Evolutionary conservation across 2,888 invertebrate species (phyloP), one percentile per base, ranked within the genome.

Genomic region (Metellina segmentata): DNA sequence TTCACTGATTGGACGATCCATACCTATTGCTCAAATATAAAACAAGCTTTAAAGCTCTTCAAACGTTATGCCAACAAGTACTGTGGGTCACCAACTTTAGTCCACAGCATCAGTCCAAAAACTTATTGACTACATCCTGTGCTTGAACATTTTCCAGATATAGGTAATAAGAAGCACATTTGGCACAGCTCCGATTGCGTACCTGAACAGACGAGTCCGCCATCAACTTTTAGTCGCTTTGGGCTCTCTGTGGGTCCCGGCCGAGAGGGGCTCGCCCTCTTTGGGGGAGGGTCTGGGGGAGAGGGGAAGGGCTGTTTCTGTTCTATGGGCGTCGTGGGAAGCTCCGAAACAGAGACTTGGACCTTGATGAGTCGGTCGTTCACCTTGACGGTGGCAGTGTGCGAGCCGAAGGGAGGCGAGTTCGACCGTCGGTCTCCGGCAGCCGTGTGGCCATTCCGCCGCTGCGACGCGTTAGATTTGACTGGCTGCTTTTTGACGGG

Each of bases 261-360:
- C n/a, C 69, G 81, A 9, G 85, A 81, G 6, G 86, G 85, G 74
- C 75, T 83, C 19, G 78, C 20, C n/a, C 93, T 70, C 85, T 93
- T 93, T 19, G 93, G 89, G n/a, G 93, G 93, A 19, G 91, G 93
- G 34, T 93, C 93, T 16, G 89, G 91, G 6, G 91, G 91, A 9
- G 93, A 89, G 49, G 93, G 91, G 69, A 93, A 91, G 72, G 93
- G 89, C 74, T 89, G 89, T 52, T 91, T 89, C 69, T 93, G 91
- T 79, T 93, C 93, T 7, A 91, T 91, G n/a, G 93, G 75, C 49
- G 90, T 20, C 8, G 90, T 83, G 5, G 93, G 79, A 16, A 91
- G 61, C 71, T 90, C 91, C 6, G 89, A 88, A n/a, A 89, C 93
- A n/a, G 90, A 88, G 51, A 87, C 83, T 70, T 90, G 90, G 75